phyloP scores from a whole-genome alignment of 2,888 invertebrate species.

The Chymomyza procnemis region DNA sequence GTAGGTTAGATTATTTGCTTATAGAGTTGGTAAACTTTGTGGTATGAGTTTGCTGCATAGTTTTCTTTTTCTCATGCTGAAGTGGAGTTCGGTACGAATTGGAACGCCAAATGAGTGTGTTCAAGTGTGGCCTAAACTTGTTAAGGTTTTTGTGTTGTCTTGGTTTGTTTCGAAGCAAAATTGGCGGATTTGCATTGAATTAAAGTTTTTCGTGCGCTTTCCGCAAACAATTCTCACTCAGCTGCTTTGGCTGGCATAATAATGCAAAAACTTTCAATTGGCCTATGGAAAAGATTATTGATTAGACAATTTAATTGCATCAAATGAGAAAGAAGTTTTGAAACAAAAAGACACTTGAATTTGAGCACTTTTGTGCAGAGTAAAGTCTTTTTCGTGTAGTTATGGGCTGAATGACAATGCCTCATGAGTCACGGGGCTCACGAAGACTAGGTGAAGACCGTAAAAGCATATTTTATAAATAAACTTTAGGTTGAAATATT shows the following conservation, averaged over 20 bases:
- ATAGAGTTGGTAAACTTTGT: background rate
- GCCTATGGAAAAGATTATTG: background rate
- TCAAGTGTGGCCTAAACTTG: background rate
- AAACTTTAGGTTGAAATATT: too few relatives aligned
- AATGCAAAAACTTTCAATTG: background rate
- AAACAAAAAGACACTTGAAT: too few relatives aligned
- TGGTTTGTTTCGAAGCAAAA: background rate
- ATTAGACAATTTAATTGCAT: background rate
- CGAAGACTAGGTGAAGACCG: too few relatives aligned
- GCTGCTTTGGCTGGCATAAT: background rate
- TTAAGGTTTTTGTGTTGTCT: background rate
- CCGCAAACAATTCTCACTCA: background rate
- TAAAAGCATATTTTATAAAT: too few relatives aligned
- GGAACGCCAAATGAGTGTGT: background rate
- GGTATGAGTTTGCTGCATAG: background rate
- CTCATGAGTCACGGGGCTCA: too few relatives aligned
- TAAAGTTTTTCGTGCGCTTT: background rate
- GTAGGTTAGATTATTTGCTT: background rate
- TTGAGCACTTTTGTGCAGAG: too few relatives aligned
- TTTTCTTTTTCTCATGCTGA: background rate
- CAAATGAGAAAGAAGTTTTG: background rate
- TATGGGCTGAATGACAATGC: too few relatives aligned
- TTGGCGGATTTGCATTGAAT: background rate
- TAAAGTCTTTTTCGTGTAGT: too few relatives aligned
- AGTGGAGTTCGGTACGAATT: background rate